Conservation (phyloP, 2,888 invertebrate genomes). For the Sarcophaga carnaria region DNA sequence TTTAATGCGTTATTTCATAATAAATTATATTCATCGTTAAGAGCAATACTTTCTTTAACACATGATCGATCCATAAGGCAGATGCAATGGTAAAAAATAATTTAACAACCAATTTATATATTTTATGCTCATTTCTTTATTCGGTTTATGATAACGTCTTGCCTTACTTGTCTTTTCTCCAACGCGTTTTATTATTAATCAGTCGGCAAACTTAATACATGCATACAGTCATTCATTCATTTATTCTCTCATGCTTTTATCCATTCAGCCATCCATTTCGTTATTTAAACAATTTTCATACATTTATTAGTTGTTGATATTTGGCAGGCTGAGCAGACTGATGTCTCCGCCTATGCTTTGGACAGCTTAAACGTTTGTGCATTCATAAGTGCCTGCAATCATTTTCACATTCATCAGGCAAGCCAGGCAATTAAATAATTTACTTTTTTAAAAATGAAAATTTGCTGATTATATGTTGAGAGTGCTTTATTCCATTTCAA, state of each 20-base stretch:
- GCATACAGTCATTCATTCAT: not conserved
- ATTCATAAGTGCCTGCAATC: slow-evolving; percentile 17
- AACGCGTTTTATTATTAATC: not conserved
- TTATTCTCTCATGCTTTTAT: not conserved
- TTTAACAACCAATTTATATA: not conserved
- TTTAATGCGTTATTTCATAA: too few relatives aligned
- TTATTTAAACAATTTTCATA: not conserved
- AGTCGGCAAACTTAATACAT: not conserved
- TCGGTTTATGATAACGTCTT: not conserved
- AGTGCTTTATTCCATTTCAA: not conserved
- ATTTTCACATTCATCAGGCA: slow-evolving; percentile 29
- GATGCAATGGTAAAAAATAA: too few relatives aligned
- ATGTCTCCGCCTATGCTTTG: not conserved
- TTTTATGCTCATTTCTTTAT: not conserved
- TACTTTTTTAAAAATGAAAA: slow-evolving; percentile 40
- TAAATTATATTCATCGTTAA: too few relatives aligned
- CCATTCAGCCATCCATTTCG: not conserved
- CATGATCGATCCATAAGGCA: too few relatives aligned
- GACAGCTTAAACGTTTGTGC: not conserved
- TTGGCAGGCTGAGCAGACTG: not conserved
- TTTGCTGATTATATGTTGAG: slow-evolving; percentile 53
- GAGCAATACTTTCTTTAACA: too few relatives aligned
- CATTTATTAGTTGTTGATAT: not conserved
- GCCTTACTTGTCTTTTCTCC: not conserved
- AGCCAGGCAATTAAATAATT: slow-evolving; percentile 61